A percentile compares a stretch with the other conserved stretches of the same genome.
phyloP scores from a whole-genome alignment of 2,113 vertebrate genomes.

The Lutjanus erythropterus region DNA sequence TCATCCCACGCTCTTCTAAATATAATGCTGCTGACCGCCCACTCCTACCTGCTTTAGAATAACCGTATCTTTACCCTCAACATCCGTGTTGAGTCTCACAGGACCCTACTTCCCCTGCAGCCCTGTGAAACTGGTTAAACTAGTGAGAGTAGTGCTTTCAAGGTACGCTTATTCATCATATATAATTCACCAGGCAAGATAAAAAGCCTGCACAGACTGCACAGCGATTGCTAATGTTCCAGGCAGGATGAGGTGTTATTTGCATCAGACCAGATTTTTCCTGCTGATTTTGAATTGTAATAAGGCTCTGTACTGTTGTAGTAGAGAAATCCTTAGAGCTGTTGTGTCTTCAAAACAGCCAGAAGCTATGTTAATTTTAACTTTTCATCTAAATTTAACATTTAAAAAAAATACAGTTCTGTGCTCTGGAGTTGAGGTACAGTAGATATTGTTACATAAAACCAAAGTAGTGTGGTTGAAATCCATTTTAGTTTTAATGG shows the following conservation, averaged over 20 bases:
- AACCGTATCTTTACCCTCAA: background rate
- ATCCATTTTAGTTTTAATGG: no score
- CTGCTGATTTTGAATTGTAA: background rate
- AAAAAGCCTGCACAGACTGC: background rate
- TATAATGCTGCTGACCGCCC: background rate
- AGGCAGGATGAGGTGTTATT: background rate
- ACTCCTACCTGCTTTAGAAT: background rate
- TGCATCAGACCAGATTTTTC: background rate
- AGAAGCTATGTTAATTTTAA: no score
- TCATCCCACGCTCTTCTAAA: no score
- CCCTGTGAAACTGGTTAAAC: background rate
- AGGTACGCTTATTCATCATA: background rate
- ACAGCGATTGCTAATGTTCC: background rate
- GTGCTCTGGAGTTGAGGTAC: no score
- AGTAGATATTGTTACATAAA: no score
- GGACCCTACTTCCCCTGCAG: background rate
- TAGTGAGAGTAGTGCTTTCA: background rate
- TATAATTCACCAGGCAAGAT: background rate
- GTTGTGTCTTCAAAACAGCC: no score
- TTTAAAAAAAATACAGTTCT: no score
- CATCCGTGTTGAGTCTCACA: background rate
- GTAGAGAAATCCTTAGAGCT: background rate
- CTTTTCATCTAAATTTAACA: no score
- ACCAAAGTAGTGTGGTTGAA: no score
- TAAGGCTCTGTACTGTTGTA: background rate